Conservation (phyloP, 2,113 vertebrate genomes). For the Tonatia bakeri region DNA sequence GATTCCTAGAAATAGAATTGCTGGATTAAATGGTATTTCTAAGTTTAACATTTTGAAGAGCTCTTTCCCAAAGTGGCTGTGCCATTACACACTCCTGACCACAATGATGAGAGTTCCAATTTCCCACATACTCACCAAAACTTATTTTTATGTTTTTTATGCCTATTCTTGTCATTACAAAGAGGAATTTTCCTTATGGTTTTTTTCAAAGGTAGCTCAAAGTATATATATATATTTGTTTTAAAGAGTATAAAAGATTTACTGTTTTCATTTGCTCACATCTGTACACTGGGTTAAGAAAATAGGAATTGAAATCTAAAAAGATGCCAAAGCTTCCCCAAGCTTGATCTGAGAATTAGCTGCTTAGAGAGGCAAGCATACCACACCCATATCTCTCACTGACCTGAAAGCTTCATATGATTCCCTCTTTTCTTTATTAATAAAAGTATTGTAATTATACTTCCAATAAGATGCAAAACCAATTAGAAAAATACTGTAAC, state of each 20-base stretch:
- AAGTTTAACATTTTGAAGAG: not conserved
- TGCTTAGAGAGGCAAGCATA: not conserved
- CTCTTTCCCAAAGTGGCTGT: not conserved
- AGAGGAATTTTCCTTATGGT: not conserved
- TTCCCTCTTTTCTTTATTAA: not conserved
- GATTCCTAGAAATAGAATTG: not conserved
- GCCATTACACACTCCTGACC: not conserved
- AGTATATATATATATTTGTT: conserved; percentile 49
- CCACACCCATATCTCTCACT: not conserved
- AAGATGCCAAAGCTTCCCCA: not conserved
- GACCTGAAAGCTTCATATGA: not conserved
- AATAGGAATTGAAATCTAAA: not conserved
- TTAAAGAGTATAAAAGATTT: conserved; percentile 4
- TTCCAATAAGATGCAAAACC: conserved; percentile 25
- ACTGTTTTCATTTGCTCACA: not conserved
- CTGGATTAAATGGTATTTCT: not conserved
- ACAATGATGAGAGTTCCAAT: not conserved
- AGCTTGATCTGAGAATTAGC: conserved; percentile 11
- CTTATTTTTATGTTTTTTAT: not conserved
- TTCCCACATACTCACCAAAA: not conserved
- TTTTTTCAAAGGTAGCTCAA: not conserved
- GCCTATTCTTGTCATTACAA: not conserved
- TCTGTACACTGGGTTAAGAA: not conserved
- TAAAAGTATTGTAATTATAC: conserved; percentile 32
- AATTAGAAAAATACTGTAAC: conserved; percentile 58